Evolutionary conservation across 2,797 vertebrate genomes (phyloP), one percentile per base, ranked within the genome.

Genomic region (Mormyrops boulengeri): DNA sequence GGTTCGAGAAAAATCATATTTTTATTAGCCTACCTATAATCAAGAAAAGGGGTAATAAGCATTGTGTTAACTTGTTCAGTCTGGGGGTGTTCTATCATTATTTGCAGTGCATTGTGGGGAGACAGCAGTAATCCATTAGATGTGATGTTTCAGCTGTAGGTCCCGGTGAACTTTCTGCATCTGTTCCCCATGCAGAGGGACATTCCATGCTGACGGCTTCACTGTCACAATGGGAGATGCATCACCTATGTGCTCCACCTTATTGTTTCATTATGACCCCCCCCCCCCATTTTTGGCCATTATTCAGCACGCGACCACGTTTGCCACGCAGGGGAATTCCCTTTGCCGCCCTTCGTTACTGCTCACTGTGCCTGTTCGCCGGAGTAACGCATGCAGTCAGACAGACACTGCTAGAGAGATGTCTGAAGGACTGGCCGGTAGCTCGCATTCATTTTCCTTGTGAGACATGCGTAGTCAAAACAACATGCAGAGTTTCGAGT

Each of bases 61-160:
- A 95, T 96, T 95, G 95, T 96, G 94, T 95, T 96, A 96, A 95
- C 95, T 95, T 95, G 95, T 96, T 95, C 95, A 96, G 96, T 96
- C 94, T 94, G 93, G 94, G 93, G 95, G 95, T 95, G 96, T 96
- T 96, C 95, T 95, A 96, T 96, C 96, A 96, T 97, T 97, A 97
- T 97, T 96, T 96, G 96, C 95, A 95, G 94, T 88, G 94, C 94
- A 95, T 95, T 96, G 94, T 93, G 90, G 93, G 93, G 94, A 95
- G 96, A 96, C 96, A 96, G 96, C 93, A 93, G 95, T 96, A 95
- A 97, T 97, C 95, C 96, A 96, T 97, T 96, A 97, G 94, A 94
- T 93, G 93, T 93, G 94, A 94, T 94, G 92, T 95, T 95, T 95
- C 94, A 94, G 91, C 88, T 30, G 26, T 89, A 89, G 90, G 90